phyloP scores from a whole-genome alignment of 2,888 invertebrate genomes.

The Plemyria rubiginata region DNA sequence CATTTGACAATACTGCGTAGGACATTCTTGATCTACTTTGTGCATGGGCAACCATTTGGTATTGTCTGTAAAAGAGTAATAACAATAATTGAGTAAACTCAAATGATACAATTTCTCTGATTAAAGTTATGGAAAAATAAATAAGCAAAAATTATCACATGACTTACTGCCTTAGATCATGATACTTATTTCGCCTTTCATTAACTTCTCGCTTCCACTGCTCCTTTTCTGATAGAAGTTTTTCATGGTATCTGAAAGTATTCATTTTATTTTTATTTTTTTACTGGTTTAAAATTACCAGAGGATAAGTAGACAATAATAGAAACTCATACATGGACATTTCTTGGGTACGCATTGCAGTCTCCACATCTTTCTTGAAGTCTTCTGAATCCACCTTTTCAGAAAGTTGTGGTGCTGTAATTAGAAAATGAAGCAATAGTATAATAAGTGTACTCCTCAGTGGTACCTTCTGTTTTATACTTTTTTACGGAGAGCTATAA shows the following conservation, averaged over 20 bases:
- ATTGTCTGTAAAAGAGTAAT: slow-evolving; percentile 57
- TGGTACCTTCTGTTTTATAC: background rate
- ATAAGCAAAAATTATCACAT: background rate
- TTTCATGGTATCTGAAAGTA: slow-evolving; percentile 63
- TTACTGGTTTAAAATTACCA: background rate
- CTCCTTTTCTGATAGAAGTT: slow-evolving; percentile 69
- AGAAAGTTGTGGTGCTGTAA: slow-evolving; percentile 62
- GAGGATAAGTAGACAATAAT: background rate
- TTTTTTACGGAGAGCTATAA: background rate
- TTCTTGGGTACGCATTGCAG: slow-evolving; percentile 53
- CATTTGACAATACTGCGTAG: slow-evolving; percentile 68
- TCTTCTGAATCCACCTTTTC: slow-evolving; percentile 52
- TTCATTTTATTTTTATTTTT: background rate
- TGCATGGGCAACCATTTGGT: slow-evolving; percentile 62
- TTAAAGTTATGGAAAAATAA: background rate
- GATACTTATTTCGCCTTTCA: slow-evolving; percentile 67
- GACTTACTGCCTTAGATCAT: slow-evolving; percentile 73
- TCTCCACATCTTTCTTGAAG: slow-evolving; percentile 46
- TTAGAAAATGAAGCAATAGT: slow-evolving; percentile 3
- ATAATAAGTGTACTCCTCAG: background rate
- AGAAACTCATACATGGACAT: slow-evolving; percentile 53
- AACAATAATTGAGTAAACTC: background rate
- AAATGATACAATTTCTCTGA: no score
- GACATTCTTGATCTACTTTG: slow-evolving; percentile 63
- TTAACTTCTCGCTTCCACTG: slow-evolving; percentile 75